Conservation (phyloP, 2,888 invertebrate species). For the Nemotelus pantherinus region DNA sequence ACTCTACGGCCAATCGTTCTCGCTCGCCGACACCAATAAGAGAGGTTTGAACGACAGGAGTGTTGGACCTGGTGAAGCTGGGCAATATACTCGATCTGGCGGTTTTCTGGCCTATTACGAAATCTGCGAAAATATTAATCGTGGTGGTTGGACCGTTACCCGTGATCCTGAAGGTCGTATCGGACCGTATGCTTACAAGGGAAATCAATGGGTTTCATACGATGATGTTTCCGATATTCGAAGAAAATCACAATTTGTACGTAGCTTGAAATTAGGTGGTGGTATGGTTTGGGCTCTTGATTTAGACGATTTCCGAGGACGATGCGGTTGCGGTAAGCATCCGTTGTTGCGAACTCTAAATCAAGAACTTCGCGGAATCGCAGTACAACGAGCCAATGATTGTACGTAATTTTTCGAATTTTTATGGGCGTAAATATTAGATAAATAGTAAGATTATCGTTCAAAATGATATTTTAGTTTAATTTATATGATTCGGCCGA, state of each 20-base stretch:
- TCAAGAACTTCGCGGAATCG: constrained; percentile 67
- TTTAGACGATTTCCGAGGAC: constrained; percentile 78
- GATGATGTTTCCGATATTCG: constrained; percentile 74
- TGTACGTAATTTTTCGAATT: constrained; percentile 62
- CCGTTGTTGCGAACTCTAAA: constrained; percentile 75
- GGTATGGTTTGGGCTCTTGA: constrained; percentile 84
- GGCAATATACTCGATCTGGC: constrained; percentile 74
- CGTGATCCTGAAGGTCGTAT: constrained; percentile 71
- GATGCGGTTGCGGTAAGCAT: constrained; percentile 75
- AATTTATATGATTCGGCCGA: not conserved
- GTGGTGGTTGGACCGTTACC: constrained; percentile 70
- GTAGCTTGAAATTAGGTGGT: constrained; percentile 72
- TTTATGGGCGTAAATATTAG: constrained; percentile 11
- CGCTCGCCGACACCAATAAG: constrained; percentile 66
- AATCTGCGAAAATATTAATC: constrained; percentile 72
- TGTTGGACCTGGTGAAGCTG: constrained; percentile 75
- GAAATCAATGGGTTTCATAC: constrained; percentile 83
- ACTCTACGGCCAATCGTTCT: constrained; percentile 80
- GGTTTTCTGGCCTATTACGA: constrained; percentile 84
- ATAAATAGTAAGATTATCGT: constrained; percentile 18
- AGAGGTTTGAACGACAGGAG: constrained; percentile 70
- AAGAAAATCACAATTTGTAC: constrained; percentile 70
- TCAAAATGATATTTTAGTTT: not conserved
- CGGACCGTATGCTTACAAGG: constrained; percentile 78
- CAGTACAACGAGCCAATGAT: constrained; percentile 63